Evolutionary conservation across 2,113 vertebrate genomes (phyloP).

Genomic region (Clarias magur): DNA sequence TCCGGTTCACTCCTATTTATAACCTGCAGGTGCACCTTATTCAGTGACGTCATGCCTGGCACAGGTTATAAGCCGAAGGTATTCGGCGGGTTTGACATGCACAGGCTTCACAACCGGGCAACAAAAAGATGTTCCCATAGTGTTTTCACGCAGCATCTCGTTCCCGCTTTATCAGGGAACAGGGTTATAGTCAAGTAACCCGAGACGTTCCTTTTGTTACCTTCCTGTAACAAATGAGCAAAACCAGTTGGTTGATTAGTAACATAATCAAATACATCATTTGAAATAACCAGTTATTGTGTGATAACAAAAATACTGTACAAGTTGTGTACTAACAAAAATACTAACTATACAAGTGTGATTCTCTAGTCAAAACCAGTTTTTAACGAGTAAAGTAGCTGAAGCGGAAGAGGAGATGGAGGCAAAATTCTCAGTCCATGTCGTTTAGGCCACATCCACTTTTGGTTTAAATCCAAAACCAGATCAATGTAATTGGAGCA

Average conservation of each 20-base stretch:
- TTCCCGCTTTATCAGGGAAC: too few species aligned
- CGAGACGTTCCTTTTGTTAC: too few species aligned
- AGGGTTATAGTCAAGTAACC: too few species aligned
- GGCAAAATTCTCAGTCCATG: neutral
- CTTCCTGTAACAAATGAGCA: too few species aligned
- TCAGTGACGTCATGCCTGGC: too few species aligned
- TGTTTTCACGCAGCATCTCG: too few species aligned
- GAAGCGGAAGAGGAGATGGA: neutral
- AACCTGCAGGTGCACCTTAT: too few species aligned
- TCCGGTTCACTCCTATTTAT: too few species aligned
- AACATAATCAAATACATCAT: neutral
- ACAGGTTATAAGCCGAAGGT: too few species aligned
- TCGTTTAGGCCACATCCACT: neutral
- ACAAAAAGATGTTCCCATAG: too few species aligned
- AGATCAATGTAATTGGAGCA: neutral
- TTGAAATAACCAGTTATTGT: neutral
- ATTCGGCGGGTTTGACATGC: too few species aligned
- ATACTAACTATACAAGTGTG: neutral
- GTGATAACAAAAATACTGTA: neutral
- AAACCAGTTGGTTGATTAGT: neutral
- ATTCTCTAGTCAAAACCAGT: neutral
- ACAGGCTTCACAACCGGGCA: too few species aligned
- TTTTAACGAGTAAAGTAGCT: neutral
- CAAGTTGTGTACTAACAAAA: neutral
- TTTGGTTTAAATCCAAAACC: neutral